A percentile compares a stretch with the other conserved stretches of the same genome.
phyloP scores from a whole-genome alignment of 1,140 invertebrate genomes.

The Caenorhabditis remanei region DNA sequence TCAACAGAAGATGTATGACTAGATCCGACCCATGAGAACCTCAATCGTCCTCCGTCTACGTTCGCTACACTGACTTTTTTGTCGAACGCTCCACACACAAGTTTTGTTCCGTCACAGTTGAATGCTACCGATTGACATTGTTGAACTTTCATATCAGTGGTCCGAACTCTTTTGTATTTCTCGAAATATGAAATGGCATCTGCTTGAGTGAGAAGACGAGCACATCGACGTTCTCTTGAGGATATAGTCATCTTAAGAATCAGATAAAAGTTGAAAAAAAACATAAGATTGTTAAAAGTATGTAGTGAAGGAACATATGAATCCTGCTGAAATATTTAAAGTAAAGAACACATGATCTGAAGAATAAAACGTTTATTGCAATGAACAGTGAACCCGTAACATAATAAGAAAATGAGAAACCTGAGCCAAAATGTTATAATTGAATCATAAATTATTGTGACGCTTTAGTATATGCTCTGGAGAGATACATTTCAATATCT shows the following conservation, averaged over 20 bases:
- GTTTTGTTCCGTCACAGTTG: conserved; percentile 44
- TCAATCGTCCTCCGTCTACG: conserved; percentile 21
- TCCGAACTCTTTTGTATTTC: conserved; percentile 33
- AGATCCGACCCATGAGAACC: conserved; percentile 31
- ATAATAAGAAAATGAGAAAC: not conserved
- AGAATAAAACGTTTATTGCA: no score
- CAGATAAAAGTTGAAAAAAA: not conserved
- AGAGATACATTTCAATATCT: not conserved
- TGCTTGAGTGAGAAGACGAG: not conserved
- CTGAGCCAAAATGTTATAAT: not conserved
- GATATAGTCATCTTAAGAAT: not conserved
- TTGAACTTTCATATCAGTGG: conserved; percentile 46
- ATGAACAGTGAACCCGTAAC: not conserved
- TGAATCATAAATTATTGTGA: not conserved
- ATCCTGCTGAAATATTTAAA: no score
- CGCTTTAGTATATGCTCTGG: conserved; percentile 15
- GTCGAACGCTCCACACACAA: conserved; percentile 28
- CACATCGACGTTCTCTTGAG: conserved; percentile 1
- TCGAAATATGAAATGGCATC: conserved; percentile 23
- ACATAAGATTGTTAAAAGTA: not conserved
- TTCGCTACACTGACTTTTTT: conserved; percentile 42
- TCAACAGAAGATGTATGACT: conserved; percentile 39
- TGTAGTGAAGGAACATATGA: no score
- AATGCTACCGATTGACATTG: conserved; percentile 28
- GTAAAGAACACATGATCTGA: no score